These are phyloP conservation scores for Synanthedon myopaeformis DNA, from an alignment of 2,888 invertebrate genomes.

Conservation along the genomic window DNA sequence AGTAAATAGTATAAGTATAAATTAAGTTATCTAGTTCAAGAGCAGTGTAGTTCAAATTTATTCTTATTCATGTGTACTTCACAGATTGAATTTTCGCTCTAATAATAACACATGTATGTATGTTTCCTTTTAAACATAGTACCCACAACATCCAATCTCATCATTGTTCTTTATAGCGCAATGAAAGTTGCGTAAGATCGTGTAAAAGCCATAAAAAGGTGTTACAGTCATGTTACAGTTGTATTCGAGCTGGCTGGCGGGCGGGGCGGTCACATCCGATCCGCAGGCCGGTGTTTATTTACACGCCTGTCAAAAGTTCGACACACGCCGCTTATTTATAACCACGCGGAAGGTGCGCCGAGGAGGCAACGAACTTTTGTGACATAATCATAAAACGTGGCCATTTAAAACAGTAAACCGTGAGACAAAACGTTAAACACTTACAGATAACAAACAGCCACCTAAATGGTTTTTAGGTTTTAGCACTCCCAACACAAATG, in stretches of 20 bases:
- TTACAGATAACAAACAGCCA: conserved; percentile 17
- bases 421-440: conserved; percentile 33
- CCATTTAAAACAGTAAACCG: conserved; percentile 21
- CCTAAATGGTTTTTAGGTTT: conserved; percentile 42
- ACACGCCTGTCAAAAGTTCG: conserved; percentile 62
- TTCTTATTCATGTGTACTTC: no score
- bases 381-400: conserved; percentile 41
- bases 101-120: no score
- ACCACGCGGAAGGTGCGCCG: conserved; percentile 55
- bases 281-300: conserved; percentile 42
- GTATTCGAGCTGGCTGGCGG: conserved; percentile 7
- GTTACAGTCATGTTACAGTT: conserved; percentile 6
- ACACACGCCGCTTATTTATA: conserved; percentile 58
- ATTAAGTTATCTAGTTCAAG: no score
- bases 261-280: conserved; percentile 31
- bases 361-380: conserved; percentile 51
- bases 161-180: not conserved
- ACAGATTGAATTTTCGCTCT: no score
- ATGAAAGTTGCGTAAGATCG: conserved; percentile 18
- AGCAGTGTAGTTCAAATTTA: no score
- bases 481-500: not conserved
- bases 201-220: conserved; percentile 26
- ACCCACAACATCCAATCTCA: no score
- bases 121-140: no score
- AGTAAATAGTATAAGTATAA: no score